Conservation (phyloP, 2,113 vertebrate species). For the Toxostoma redivivum region DNA sequence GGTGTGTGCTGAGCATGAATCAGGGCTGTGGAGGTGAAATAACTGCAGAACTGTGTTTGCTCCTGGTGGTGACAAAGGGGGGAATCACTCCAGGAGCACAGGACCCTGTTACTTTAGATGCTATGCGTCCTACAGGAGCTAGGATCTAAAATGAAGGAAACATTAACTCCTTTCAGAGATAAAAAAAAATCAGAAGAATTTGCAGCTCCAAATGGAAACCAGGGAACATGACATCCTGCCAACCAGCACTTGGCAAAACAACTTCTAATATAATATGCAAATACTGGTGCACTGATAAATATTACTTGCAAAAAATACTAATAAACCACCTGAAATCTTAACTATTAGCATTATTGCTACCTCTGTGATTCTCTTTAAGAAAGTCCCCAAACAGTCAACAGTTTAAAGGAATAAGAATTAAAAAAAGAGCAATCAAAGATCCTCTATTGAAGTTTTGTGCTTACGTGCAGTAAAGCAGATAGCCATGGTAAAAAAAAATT, state of each 20-base stretch:
- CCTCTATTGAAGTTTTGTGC: not conserved
- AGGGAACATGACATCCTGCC: constrained; percentile 35
- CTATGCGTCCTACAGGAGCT: not conserved
- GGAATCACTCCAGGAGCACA: not conserved
- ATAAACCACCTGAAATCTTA: not conserved
- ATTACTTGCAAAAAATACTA: not conserved
- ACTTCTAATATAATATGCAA: not conserved
- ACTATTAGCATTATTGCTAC: not conserved
- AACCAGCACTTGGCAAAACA: constrained; percentile 25
- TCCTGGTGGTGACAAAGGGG: not conserved
- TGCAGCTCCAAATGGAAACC: not conserved
- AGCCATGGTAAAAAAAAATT: not conserved
- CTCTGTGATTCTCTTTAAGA: not conserved
- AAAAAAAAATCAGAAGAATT: not conserved
- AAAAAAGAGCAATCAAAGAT: not conserved
- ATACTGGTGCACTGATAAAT: not conserved
- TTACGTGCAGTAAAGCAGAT: not conserved
- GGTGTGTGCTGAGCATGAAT: not conserved
- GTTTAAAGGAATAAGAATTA: not conserved
- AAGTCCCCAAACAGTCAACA: not conserved
- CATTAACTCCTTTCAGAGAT: not conserved
- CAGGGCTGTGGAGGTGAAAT: not conserved
- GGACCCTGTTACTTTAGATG: not conserved
- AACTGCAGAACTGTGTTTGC: not conserved
- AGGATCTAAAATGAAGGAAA: not conserved